Evolutionary conservation across 2,888 invertebrate genomes (phyloP), one percentile per base, ranked within the genome.

Genomic region (Drosophila longiperda): DNA sequence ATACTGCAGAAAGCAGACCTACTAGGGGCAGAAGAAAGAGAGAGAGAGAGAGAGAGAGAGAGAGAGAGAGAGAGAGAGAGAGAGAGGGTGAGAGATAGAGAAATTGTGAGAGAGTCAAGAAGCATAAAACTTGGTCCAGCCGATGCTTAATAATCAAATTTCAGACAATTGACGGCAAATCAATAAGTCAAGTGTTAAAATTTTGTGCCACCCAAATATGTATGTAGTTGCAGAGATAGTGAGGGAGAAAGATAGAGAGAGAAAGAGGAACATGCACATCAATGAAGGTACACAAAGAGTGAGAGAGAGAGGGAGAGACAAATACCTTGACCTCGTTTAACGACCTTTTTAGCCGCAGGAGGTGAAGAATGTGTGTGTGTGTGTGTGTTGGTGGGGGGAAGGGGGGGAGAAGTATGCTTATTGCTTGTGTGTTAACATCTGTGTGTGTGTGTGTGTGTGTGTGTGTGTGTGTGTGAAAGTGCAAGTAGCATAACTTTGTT

Each of bases 261-360:
- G 17, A 26, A 11, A n/a, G 26, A 15, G 53, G 8, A 20, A 4
- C 23, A 36, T 36, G 34, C 38, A 73, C 57, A 58, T 61, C 50
- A 62, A 62, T 66, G 48, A 49, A 60, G 17, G 67, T 38, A 48
- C 34, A n/a, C 45, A 45, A 45, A 8, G 23, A 23, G 15, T 23
- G 23, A 33, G 78, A 36, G 54, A n/a, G 26, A 49, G 29, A 49
- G 9, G 17, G 49, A 29, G 34, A 17, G 15, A 45, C n/a, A 32
- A n/a, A 83, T 76, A 83, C 83, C 86, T 83, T 83, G 86, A 83
- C 83, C 86, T 83, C 74, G 86, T 83, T 83, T 68, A 53, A 66
- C 70, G 86, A 83, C 86, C 75, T 78, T 82, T 83, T 33, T 54
- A 29, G 33, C 42, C 54, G 40, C 40, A 33, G 45, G 15, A 45